Base-by-base conservation (phyloP, 2,113 vertebrate species). In the Pygoscelis antarcticus region DNA sequence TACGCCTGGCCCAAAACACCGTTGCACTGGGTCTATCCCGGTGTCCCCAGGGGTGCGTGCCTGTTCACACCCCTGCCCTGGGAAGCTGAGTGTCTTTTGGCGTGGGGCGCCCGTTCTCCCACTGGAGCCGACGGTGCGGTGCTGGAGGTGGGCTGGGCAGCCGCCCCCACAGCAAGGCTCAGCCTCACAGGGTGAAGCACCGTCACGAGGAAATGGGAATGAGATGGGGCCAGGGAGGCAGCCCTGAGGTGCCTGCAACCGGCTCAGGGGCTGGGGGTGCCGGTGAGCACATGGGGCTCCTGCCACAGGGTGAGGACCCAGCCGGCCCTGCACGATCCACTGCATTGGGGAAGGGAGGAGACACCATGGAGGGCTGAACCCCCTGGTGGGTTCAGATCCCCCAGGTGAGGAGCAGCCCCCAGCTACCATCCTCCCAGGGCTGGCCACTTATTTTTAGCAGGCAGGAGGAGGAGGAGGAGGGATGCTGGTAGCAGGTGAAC, bases 161-260 rank as follows among this genome's bases (percentile, higher is more conserved):
- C 36, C 1, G 0, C 20, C 38, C 38, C 38, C 32, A 9, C 40
- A 15, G 55, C 13, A 12, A 1, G 46, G 57, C 42, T 55, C 16
- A 11, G 70, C 61, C 52, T 57, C 34, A 0, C 49, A 46, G n/a
- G 2, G 6, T 36, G 85, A 11, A 54, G 69, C 9, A 77, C 17
- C 22, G 10, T 1, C 68, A 7, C 0, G 4, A 54, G 89, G 74
- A 9, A 21, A 5, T 3, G 23, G 40, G 54, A 79, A 62, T 30
- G 68, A 32, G 57, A 51, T 1, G 6, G 61, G 32, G 66, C 32
- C 32, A 1, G 30, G 29, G 29, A 61, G 26, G 72, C 0, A 58
- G 27, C 46, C 0, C 3, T 1, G 3, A 16, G 62, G 47, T 42
- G 8, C 2, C 10, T 1, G 1, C 8, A 46, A 29, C 10, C 0